A percentile compares a stretch with the other conserved stretches of the same genome.
These are phyloP conservation scores for Champsocephalus gunnari DNA, from an alignment of 2,797 vertebrate species.

Conservation along the genomic window DNA sequence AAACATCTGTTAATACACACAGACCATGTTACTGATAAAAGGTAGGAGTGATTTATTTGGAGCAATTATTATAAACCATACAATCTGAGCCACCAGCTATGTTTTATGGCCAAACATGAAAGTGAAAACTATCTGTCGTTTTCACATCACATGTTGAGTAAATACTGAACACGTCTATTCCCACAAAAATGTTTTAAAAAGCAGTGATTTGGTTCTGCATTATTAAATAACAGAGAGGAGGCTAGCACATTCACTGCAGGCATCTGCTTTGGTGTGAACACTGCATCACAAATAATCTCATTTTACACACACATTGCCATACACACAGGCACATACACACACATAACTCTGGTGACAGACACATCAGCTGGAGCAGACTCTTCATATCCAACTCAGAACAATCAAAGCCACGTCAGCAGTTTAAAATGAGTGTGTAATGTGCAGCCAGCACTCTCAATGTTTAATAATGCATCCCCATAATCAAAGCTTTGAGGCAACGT, in stretches of 20 bases:
- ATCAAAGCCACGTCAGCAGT: constrained; percentile 32
- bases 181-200: constrained; percentile 37
- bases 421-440: constrained; percentile 11
- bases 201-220: constrained; percentile 47
- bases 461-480: constrained; percentile 36
- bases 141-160: constrained; percentile 29
- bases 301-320: constrained; percentile 28
- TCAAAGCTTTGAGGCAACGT: constrained; percentile 20
- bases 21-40: background rate
- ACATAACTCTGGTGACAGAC: constrained; percentile 15
- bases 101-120: constrained; percentile 17
- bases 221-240: constrained; percentile 54
- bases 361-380: constrained; percentile 16
- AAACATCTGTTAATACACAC: background rate
- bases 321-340: constrained; percentile 3
- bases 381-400: background rate
- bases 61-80: background rate
- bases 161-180: constrained; percentile 31
- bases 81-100: constrained; percentile 12
- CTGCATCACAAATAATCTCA: constrained; percentile 51
- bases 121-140: constrained; percentile 22
- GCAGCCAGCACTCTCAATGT: constrained; percentile 26
- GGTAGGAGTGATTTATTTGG: too few relatives aligned
- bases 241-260: constrained; percentile 51
- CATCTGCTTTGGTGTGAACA: constrained; percentile 64